A percentile compares a stretch with the other conserved stretches of the same genome.
These are phyloP conservation scores for Reticulitermes speratus DNA, from an alignment of 1,140 invertebrate species.

Conservation along the genomic window DNA sequence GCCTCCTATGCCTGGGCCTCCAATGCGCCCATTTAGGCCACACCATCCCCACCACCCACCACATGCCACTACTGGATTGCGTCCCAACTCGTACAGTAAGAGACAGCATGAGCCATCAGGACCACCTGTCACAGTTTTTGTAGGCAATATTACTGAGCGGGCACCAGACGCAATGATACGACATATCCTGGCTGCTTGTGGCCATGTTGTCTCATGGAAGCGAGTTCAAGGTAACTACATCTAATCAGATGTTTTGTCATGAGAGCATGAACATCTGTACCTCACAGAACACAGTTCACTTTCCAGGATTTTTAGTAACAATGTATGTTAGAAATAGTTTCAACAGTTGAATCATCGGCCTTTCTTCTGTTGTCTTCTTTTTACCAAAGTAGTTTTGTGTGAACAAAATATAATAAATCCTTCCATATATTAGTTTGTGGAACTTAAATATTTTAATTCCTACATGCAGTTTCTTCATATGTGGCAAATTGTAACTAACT, in stretches of 20 bases:
- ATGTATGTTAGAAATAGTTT: neutral
- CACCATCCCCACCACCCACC: conserved; percentile 39
- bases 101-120: conserved; percentile 54
- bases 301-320: too few species aligned
- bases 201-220: conserved; percentile 95
- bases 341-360: neutral
- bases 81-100: conserved; percentile 40
- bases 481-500: too few species aligned
- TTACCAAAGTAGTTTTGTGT: too few species aligned
- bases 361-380: too few species aligned
- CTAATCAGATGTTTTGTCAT: conserved; percentile 36
- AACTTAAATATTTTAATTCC: too few species aligned
- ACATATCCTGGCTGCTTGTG: conserved; percentile 86
- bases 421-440: too few species aligned
- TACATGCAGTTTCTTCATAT: too few species aligned
- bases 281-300: too few species aligned
- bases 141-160: conserved; percentile 95
- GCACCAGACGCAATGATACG: conserved; percentile 94
- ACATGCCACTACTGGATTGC: conserved; percentile 51
- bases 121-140: conserved; percentile 95
- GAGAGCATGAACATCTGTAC: too few species aligned
- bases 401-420: too few species aligned
- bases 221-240: conserved; percentile 76
- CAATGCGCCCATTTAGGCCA: conserved; percentile 37
- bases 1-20: conserved; percentile 37